phyloP scores from a whole-genome alignment of 2,797 vertebrate species.

The Silurus lanzhouensis region DNA sequence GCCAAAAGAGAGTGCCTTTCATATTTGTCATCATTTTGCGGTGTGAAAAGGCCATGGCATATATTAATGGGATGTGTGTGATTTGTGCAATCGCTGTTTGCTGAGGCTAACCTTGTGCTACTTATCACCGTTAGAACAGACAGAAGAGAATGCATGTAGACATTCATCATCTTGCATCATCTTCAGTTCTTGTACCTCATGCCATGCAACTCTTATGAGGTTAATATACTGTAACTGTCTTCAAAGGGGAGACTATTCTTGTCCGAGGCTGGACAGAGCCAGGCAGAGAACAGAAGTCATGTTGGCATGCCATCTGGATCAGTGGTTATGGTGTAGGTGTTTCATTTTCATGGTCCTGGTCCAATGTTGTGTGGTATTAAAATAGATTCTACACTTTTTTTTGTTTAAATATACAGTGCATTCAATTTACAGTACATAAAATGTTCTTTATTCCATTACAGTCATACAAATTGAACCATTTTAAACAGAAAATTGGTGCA shows the following conservation, averaged over 20 bases:
- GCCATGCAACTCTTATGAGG: constrained; percentile 42
- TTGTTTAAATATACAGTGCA: constrained; percentile 35
- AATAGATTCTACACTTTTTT: constrained; percentile 19
- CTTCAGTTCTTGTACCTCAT: constrained; percentile 31
- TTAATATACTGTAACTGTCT: constrained; percentile 50
- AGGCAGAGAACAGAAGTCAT: constrained; percentile 50
- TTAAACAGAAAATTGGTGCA: constrained; percentile 29
- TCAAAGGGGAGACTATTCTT: constrained; percentile 43
- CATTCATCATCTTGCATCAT: constrained; percentile 41
- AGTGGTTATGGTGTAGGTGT: constrained; percentile 45
- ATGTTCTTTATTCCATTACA: constrained; percentile 22
- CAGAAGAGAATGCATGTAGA: constrained; percentile 18
- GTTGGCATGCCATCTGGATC: constrained; percentile 57
- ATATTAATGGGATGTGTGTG: neutral
- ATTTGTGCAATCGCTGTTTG: constrained; percentile 29
- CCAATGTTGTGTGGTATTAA: constrained; percentile 36
- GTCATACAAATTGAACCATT: constrained; percentile 22
- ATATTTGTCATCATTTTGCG: neutral
- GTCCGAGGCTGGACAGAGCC: constrained; percentile 36
- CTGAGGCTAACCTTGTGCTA: constrained; percentile 3
- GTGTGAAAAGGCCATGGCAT: constrained; percentile 10
- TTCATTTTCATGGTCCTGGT: constrained; percentile 49
- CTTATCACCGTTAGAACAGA: constrained; percentile 29
- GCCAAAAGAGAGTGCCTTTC: constrained; percentile 1
- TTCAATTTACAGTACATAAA: constrained; percentile 33